phyloP scores from a whole-genome alignment of 2,888 invertebrate species.

The Dicycla oo region DNA sequence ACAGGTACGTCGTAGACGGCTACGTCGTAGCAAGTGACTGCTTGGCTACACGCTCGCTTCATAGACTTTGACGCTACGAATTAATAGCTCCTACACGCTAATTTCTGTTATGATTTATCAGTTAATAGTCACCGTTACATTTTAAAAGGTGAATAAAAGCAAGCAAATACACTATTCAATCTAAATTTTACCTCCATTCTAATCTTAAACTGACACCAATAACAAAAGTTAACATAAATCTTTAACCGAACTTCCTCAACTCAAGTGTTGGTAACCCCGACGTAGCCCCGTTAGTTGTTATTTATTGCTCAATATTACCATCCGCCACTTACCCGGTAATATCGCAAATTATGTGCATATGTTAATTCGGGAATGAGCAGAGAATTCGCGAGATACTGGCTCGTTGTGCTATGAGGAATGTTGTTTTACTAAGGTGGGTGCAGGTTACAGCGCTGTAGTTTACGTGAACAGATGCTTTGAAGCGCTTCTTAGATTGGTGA shows the following conservation, averaged over 20 bases:
- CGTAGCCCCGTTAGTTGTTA: conserved; percentile 71
- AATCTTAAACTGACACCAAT: background rate
- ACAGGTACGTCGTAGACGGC: no score
- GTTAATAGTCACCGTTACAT: no score
- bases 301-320: conserved; percentile 76
- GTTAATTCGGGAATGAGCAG: conserved; percentile 71
- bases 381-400: conserved; percentile 58
- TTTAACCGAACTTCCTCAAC: conserved; percentile 17
- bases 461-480: conserved; percentile 12
- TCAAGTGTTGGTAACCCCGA: conserved; percentile 51
- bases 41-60: no score
- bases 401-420: conserved; percentile 26
- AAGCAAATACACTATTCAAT: no score
- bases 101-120: no score
- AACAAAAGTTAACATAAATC: conserved; percentile 32
- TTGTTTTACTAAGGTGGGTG: conserved; percentile 37
- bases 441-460: conserved; percentile 6
- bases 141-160: no score
- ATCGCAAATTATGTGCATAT: conserved; percentile 77
- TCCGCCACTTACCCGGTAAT: conserved; percentile 73
- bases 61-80: no score
- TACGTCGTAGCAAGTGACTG: no score
- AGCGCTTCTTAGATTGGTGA: background rate
- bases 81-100: no score
- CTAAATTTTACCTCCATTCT: background rate